Conservation (phyloP, 2,797 vertebrate genomes). For the Amphiprion clarkii region DNA sequence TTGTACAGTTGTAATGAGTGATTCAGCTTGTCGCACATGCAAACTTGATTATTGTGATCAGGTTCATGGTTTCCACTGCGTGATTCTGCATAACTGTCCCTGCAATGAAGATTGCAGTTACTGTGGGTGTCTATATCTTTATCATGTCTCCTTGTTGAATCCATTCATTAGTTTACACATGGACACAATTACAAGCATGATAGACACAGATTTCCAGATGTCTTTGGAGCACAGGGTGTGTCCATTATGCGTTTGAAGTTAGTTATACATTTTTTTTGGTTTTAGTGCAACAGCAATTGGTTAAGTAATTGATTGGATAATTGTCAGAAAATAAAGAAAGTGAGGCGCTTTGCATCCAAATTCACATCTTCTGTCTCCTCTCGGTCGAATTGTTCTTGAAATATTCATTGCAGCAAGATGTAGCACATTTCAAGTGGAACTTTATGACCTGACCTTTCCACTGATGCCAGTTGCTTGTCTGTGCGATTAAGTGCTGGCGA, state of each 20-base stretch:
- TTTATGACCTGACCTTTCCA: too few relatives aligned
- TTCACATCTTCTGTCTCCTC: too few relatives aligned
- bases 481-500: too few relatives aligned
- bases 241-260: slow-evolving; percentile 46
- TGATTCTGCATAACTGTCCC: slow-evolving; percentile 23
- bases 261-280: too few relatives aligned
- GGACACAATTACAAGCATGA: slow-evolving; percentile 30
- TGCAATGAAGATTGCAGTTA: slow-evolving; percentile 20
- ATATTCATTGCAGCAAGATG: too few relatives aligned
- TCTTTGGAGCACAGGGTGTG: slow-evolving; percentile 25
- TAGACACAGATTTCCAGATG: slow-evolving; percentile 24
- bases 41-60: slow-evolving; percentile 34
- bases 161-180: slow-evolving; percentile 1
- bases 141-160: slow-evolving; percentile 22
- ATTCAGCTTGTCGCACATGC: slow-evolving; percentile 31
- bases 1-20: slow-evolving; percentile 14
- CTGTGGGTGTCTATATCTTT: neutral
- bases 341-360: too few relatives aligned
- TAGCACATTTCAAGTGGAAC: too few relatives aligned
- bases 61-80: slow-evolving; percentile 19
- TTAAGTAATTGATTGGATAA: neutral
- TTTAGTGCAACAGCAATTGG: too few relatives aligned
- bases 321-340: slow-evolving; percentile 7
- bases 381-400: too few relatives aligned
- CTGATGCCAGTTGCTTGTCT: too few relatives aligned